These are phyloP conservation scores for Hippopotamyrus pictus DNA, from an alignment of 2,797 vertebrate species.

Conservation along the genomic window DNA sequence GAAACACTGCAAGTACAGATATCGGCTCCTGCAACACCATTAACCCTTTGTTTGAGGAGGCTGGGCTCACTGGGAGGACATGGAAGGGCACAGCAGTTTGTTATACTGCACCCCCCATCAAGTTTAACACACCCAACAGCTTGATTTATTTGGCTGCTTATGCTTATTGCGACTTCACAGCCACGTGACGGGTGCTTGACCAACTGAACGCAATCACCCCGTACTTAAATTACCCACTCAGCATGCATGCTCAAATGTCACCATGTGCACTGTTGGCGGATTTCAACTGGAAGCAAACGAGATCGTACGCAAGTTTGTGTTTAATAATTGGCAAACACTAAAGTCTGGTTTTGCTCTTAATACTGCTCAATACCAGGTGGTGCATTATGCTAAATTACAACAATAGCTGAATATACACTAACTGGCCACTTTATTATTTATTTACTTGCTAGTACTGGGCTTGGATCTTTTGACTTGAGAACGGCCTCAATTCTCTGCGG, in stretches of 20 bases:
- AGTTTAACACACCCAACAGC: background rate
- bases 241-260: background rate
- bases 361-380: background rate
- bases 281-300: background rate
- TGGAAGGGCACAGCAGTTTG: background rate
- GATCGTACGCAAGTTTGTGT: background rate
- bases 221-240: background rate
- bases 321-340: background rate
- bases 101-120: background rate
- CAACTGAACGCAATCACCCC: conserved; percentile 31
- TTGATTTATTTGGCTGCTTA: background rate
- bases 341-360: background rate
- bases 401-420: background rate
- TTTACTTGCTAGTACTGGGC: background rate
- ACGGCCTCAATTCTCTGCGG: background rate
- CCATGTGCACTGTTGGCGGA: background rate
- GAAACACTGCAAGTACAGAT: conserved; percentile 47
- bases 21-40: conserved; percentile 64
- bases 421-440: background rate
- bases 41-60: conserved; percentile 54
- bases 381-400: background rate
- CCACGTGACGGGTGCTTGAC: background rate
- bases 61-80: background rate
- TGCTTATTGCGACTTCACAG: background rate
- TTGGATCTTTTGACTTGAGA: background rate